phyloP scores from a whole-genome alignment of 2,113 vertebrate genomes.

The Oryzias melastigma region DNA sequence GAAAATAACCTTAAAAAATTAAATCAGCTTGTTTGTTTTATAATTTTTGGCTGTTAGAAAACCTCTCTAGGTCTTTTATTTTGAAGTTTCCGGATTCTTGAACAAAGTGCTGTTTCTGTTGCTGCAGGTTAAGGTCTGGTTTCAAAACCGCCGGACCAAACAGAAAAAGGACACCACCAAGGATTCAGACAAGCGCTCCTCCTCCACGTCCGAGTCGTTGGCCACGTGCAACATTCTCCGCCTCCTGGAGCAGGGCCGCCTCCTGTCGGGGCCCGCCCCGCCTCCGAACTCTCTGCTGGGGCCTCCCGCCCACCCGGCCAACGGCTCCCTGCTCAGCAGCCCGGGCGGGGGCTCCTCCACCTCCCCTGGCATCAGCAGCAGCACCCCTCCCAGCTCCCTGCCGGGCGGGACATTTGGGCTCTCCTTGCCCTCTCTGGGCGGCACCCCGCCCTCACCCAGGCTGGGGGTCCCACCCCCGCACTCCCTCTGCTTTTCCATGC shows the following conservation, averaged over 20 bases:
- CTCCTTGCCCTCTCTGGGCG: constrained; percentile 74
- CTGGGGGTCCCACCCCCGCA: constrained; percentile 71
- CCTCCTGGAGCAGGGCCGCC: constrained; percentile 89
- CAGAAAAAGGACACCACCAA: constrained; percentile 97
- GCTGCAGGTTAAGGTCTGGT: constrained; percentile 93
- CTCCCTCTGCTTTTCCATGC: constrained; percentile 82
- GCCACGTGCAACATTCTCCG: constrained; percentile 92
- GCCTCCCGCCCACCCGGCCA: constrained; percentile 53
- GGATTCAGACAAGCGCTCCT: constrained; percentile 86
- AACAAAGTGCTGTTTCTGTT: not conserved
- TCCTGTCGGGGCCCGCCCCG: constrained; percentile 80
- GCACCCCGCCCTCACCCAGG: constrained; percentile 68
- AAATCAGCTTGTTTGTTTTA: too few species aligned
- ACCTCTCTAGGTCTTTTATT: not conserved
- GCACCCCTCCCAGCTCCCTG: constrained; percentile 68
- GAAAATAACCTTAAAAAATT: too few species aligned
- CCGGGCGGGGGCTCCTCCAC: constrained; percentile 78
- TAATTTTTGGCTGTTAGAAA: too few species aligned
- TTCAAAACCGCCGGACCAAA: constrained; percentile 95
- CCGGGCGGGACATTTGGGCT: constrained; percentile 74
- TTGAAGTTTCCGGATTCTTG: not conserved
- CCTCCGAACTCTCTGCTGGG: constrained; percentile 80
- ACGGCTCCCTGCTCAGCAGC: constrained; percentile 71
- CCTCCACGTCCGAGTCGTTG: constrained; percentile 84
- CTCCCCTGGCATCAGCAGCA: constrained; percentile 68